Base-by-base conservation (phyloP, 2,113 vertebrate species). In the Bos indicus region DNA sequence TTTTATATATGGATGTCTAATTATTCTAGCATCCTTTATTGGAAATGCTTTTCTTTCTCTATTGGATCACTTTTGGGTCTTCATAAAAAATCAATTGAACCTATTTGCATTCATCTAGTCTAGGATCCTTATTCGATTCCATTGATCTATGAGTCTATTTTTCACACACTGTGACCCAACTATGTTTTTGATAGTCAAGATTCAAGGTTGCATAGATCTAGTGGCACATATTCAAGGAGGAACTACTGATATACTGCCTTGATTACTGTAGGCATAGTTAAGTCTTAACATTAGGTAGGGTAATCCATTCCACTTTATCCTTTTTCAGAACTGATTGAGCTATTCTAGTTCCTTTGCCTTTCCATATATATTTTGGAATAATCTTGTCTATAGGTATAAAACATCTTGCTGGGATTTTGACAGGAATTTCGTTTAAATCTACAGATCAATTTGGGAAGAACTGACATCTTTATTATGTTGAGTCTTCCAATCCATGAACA, bases 311-410 rank as follows among this genome's bases (percentile, higher is more conserved):
- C 64, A 80, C 19, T 93, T 83, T 43, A 33, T 88, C 46, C 84
- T 64, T 95, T 97, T 59, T 91, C 60, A 90, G 80, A 94, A 87
- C 10, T 90, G 13, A 59, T 64, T 82, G 88, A 84, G 25, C n/a
- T 67, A 26, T 52, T 59, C 16, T 95, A 77, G 46, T 67, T 91
- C 26, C n/a, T 89, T 94, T 48, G 57, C 15, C 30, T 89, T 94
- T 84, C 64, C n/a, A 48, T 33, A 33, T 56, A 46, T 40, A 92
- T 85, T 96, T 85, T 86, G 8, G 21, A 82, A 54, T 60, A 90
- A 95, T 81, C n/a, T 59, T 93, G 23, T 77, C 46, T 90, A 23
- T 56, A 40, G 46, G 9, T 62, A 62, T 6, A 91, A 93, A 90
- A 46, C 9, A 74, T 54, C 43, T 74, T 93, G 23, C 30, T 81